A percentile compares a stretch with the other conserved stretches of the same genome.
These are phyloP conservation scores for Phyllotis vaccarum DNA, from an alignment of 2,797 vertebrate genomes.

Conservation along the genomic window DNA sequence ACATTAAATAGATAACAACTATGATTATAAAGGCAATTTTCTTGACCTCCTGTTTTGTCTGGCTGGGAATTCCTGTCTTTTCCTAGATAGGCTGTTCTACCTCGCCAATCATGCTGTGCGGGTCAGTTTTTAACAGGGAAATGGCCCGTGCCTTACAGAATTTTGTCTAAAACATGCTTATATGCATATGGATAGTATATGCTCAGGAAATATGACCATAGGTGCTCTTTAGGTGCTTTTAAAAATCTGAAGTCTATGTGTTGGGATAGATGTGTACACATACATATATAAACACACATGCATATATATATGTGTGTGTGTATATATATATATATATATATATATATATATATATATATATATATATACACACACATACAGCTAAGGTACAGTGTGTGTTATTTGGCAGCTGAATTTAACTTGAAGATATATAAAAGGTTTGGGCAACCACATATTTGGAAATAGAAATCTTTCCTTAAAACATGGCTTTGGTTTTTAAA, in stretches of 20 bases:
- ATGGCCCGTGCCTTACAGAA: slow-evolving; percentile 77
- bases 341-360: neutral
- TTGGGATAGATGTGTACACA: neutral
- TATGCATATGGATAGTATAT: slow-evolving; percentile 84
- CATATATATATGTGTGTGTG: neutral
- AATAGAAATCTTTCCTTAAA: slow-evolving; percentile 91
- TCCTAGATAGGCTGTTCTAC: slow-evolving; percentile 82
- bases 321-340: neutral
- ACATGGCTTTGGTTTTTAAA: slow-evolving; percentile 89
- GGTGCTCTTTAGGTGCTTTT: slow-evolving; percentile 87
- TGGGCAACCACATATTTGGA: slow-evolving; percentile 91
- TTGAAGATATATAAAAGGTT: slow-evolving; percentile 91
- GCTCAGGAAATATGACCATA: slow-evolving; percentile 88
- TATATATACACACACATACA: slow-evolving; percentile 78
- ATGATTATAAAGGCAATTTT: slow-evolving; percentile 88
- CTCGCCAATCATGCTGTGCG: slow-evolving; percentile 82
- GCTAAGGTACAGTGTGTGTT: slow-evolving; percentile 91
- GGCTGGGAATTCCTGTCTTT: slow-evolving; percentile 86
- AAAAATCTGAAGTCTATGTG: slow-evolving; percentile 87
- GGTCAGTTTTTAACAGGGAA: slow-evolving; percentile 86
- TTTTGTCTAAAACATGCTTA: slow-evolving; percentile 83
- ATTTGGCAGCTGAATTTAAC: slow-evolving; percentile 90
- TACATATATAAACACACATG: slow-evolving; percentile 74
- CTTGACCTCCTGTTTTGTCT: slow-evolving; percentile 89
- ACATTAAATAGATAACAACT: slow-evolving; percentile 91